Conservation (phyloP, 2,113 vertebrate genomes). For the Empidonax traillii region DNA sequence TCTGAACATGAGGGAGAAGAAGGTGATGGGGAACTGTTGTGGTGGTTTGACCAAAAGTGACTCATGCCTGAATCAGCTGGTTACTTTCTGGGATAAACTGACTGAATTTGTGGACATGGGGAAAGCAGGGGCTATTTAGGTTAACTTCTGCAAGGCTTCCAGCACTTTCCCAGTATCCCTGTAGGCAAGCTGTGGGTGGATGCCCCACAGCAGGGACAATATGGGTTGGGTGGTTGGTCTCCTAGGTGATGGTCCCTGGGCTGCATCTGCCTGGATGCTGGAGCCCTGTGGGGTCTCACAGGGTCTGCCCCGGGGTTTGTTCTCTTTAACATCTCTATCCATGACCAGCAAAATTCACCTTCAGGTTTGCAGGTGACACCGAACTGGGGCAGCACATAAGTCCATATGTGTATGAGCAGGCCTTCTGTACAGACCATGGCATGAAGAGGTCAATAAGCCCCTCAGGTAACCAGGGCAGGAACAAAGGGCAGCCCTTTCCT, state of each 20-base stretch:
- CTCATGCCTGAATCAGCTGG: neutral
- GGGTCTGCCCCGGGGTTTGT: rapidly evolving
- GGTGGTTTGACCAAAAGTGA: neutral
- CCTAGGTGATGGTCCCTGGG: neutral
- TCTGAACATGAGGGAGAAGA: neutral
- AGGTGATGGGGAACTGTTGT: neutral
- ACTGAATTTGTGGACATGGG: neutral
- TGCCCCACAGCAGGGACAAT: neutral
- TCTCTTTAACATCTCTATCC: neutral
- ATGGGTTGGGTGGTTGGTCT: too few species aligned
- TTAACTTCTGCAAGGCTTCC: neutral
- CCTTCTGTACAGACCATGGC: neutral
- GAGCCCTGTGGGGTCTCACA: neutral
- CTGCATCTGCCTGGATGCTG: rapidly evolving
- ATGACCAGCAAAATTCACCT: neutral
- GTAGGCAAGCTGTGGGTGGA: rapidly evolving
- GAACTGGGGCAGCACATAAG: rapidly evolving
- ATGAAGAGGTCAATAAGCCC: neutral
- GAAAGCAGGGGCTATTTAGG: neutral
- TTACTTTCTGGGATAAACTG: neutral
- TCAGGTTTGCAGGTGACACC: neutral
- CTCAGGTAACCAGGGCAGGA: rapidly evolving
- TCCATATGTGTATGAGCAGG: rapidly evolving
- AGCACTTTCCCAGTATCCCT: neutral
- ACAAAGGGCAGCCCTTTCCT: neutral